Evolutionary conservation across 1,140 invertebrate genomes (phyloP), one percentile per base, ranked within the genome.

Genomic region (Drosophila willistoni): DNA sequence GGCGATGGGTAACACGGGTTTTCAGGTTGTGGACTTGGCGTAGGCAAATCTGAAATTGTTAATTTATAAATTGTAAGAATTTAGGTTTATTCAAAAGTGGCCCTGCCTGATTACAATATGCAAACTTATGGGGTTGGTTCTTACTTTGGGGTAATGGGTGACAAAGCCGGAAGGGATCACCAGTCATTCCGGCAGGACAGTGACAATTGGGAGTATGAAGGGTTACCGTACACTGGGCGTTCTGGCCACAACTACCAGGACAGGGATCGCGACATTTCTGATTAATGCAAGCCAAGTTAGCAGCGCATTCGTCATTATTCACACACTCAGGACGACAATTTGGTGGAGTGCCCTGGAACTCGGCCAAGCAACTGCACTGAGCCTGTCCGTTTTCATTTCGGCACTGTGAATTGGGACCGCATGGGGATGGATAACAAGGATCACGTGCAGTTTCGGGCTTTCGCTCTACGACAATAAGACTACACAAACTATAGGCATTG

Each of bases 401-500:
- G 85, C 96, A 97, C 83, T 95, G 92, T 7, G 96, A 94, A 85
- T 97, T 96, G 1, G 95, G 93, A 6, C 96, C 96, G 84, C 96
- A 97, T 0, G 96, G 96, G 9, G 95, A 95, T 13, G 96, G 95
- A 42, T 93, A 91, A 82, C 96, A 97, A 0, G 95, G 95, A 77
- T 96, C 75, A 17, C 67, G 72, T 2, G 60, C 57, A 7, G 54
- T 64, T 17, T 77, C 51, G 0, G 75, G 76, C n/a, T 54, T 34
- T 9, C 64, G 63, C 2, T 74, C 64, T 4, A 65, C 93, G 90
- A 96, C 96, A 22, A 97, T 94, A 36, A 94, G 93, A 77, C 94
- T 94, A 86, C 96, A 97, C 79, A 94, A 94, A 78, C 94, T 95
- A 87, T 96, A 96, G 61, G 96, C 95, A 93, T 97, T 96, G 69